Conservation (phyloP, 1,140 invertebrate species). For the Diprion similis region DNA sequence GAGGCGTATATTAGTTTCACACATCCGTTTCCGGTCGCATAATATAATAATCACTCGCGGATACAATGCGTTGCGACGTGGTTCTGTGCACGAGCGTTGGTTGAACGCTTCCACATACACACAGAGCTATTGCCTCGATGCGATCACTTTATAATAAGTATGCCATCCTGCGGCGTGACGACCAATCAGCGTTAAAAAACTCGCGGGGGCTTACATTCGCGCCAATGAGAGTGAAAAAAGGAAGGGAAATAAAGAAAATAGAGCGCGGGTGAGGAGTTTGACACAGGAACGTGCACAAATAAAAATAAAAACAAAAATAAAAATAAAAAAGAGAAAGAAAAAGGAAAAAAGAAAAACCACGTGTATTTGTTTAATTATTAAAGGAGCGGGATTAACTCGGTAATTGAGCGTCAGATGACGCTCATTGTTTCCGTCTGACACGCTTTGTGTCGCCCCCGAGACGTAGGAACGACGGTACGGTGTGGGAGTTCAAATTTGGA, state of each 20-base stretch:
- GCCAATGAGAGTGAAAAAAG: conserved; percentile 20
- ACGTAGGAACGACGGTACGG: neutral
- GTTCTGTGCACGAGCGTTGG: neutral
- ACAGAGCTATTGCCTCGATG: neutral
- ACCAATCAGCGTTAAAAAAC: neutral
- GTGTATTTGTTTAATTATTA: conserved; percentile 62
- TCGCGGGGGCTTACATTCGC: conserved; percentile 11
- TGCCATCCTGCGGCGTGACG: neutral
- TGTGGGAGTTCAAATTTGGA: conserved; percentile 31
- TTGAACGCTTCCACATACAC: neutral
- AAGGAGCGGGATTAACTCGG: conserved; percentile 61
- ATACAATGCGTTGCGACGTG: conserved; percentile 47
- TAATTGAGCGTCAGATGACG: conserved; percentile 62
- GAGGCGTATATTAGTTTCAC: conserved; percentile 51
- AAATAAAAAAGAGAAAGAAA: conserved; percentile 44
- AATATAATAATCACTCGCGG: conserved; percentile 55
- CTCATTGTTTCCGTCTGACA: conserved; percentile 57
- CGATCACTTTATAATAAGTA: no score
- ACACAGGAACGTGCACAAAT: conserved; percentile 23
- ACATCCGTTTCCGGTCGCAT: conserved; percentile 58
- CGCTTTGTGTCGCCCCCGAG: conserved; percentile 48
- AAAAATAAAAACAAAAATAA: conserved; percentile 35
- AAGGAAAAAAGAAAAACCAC: conserved; percentile 23
- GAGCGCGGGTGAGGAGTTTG: conserved; percentile 7
- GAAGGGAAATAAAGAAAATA: conserved; percentile 11